Evolutionary conservation across 2,797 vertebrate species (phyloP).

Genomic region (Vultur gryphus): DNA sequence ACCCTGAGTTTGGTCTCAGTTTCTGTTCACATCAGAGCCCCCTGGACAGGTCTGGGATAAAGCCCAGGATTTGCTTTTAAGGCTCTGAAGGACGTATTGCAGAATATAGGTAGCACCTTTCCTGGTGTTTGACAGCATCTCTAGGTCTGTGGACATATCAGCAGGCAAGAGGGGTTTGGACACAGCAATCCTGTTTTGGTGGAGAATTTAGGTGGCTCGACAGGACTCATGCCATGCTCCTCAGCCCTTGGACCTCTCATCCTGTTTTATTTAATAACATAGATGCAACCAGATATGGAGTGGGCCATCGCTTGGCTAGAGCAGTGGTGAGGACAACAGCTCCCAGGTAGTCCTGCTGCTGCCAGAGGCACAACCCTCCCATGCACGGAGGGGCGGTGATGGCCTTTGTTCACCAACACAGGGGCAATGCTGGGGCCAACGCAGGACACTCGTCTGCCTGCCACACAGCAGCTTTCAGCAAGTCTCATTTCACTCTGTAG

Average conservation of each 20-base stretch:
- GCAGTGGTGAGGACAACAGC: background rate
- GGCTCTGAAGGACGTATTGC: background rate
- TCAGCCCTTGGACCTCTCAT: background rate
- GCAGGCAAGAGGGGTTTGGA: background rate
- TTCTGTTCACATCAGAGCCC: background rate
- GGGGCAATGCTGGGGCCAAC: background rate
- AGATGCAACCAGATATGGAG: background rate
- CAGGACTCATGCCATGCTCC: background rate
- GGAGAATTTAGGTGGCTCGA: background rate
- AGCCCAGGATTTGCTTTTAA: background rate
- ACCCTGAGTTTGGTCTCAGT: background rate
- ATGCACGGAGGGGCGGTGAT: fast-evolving
- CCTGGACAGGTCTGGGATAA: background rate
- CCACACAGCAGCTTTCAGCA: background rate
- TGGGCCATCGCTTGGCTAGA: background rate
- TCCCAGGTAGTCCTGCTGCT: background rate
- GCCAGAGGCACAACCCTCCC: background rate
- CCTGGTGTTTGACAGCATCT: background rate
- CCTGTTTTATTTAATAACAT: background rate
- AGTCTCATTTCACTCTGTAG: background rate
- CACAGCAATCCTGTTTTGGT: background rate
- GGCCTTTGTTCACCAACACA: background rate
- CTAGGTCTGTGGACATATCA: background rate
- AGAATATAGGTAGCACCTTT: background rate
- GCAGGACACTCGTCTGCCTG: background rate